A percentile compares a stretch with the other conserved stretches of the same genome.
These are phyloP conservation scores for Saxicola maurus DNA, from an alignment of 2,797 vertebrate genomes.

Conservation along the genomic window DNA sequence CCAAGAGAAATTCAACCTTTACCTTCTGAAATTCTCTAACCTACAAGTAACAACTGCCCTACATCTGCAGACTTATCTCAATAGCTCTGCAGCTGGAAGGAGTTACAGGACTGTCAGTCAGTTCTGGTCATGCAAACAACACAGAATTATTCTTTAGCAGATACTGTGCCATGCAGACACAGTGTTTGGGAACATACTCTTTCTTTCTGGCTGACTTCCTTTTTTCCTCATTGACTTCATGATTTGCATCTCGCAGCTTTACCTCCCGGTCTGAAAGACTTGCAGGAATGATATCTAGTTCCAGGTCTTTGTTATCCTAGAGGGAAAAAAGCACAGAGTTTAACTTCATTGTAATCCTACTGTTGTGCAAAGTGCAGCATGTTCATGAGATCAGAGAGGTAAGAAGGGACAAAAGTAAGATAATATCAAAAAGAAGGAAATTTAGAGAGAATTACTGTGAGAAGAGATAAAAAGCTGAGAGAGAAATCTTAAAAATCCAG, in stretches of 20 bases:
- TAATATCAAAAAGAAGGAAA: not conserved
- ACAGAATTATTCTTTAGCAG: not conserved
- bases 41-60: not conserved
- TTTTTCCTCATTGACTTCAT: constrained; percentile 95
- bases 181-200: constrained; percentile 78
- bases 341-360: not conserved
- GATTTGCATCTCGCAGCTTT: constrained; percentile 90
- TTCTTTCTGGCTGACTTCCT: constrained; percentile 96
- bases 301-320: constrained; percentile 93
- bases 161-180: not conserved
- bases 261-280: constrained; percentile 91
- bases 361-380: not conserved
- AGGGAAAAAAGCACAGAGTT: not conserved
- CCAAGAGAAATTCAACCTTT: not conserved
- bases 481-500: not conserved
- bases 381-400: not conserved
- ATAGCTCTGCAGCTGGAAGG: not conserved
- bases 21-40: not conserved
- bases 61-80: not conserved
- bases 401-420: not conserved
- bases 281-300: constrained; percentile 93
- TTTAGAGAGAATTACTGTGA: not conserved
- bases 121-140: not conserved
- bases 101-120: not conserved
- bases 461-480: not conserved